These are phyloP conservation scores for Orthonychiurus folsomi DNA, from an alignment of 2,888 invertebrate genomes.

Conservation along the genomic window DNA sequence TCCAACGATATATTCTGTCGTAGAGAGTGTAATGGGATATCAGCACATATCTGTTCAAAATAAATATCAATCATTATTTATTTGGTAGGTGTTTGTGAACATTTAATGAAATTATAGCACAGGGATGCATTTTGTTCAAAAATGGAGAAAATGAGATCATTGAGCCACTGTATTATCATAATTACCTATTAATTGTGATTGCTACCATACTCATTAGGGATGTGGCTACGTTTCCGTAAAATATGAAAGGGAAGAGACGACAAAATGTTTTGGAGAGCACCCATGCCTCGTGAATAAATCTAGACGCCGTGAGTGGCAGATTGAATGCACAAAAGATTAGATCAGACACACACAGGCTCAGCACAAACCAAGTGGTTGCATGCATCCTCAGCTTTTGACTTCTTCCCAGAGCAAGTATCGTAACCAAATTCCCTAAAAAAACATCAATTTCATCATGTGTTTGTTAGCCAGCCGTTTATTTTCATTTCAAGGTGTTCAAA, in stretches of 20 bases:
- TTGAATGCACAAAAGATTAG: constrained; percentile 74
- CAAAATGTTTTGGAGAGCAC: constrained; percentile 66
- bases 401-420: constrained; percentile 66
- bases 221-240: constrained; percentile 82
- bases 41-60: constrained; percentile 63
- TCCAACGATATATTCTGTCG: constrained; percentile 63
- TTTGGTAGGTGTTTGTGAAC: background rate
- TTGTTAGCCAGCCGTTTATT: too few species aligned
- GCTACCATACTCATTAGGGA: constrained; percentile 81
- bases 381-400: constrained; percentile 69
- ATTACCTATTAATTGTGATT: constrained; percentile 75
- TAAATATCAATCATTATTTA: too few species aligned
- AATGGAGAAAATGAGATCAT: too few species aligned
- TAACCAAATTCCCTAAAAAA: constrained; percentile 66
- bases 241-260: constrained; percentile 75
- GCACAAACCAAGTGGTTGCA: constrained; percentile 79
- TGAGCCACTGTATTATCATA: constrained; percentile 14
- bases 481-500: too few species aligned
- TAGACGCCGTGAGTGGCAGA: constrained; percentile 69
- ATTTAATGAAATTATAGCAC: background rate
- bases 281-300: constrained; percentile 71
- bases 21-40: constrained; percentile 74
- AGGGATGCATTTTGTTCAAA: too few species aligned
- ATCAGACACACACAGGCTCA: constrained; percentile 77
- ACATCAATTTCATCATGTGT: too few species aligned